Conservation (phyloP, 2,888 invertebrate genomes). For the Plebejus anna region DNA sequence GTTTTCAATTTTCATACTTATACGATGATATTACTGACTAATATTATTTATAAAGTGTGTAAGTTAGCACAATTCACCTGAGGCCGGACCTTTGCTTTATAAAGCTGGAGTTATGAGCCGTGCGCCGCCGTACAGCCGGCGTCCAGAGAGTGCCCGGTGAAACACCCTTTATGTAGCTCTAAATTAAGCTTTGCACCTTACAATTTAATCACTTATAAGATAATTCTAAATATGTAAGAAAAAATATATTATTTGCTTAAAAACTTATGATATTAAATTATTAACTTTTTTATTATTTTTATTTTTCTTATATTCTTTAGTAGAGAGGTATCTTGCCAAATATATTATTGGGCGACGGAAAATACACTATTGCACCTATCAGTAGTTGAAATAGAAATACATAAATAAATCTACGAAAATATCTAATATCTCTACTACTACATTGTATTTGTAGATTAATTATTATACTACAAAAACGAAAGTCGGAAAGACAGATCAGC, state of each 20-base stretch:
- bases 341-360: too few relatives aligned
- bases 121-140: neutral
- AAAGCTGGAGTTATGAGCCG: slow-evolving; percentile 7
- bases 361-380: too few relatives aligned
- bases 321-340: too few relatives aligned
- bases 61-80: neutral
- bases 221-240: too few relatives aligned
- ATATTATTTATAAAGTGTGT: neutral
- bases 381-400: too few relatives aligned
- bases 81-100: neutral
- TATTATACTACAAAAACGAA: neutral
- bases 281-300: too few relatives aligned
- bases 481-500: neutral
- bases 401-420: too few relatives aligned
- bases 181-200: neutral
- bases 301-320: too few relatives aligned
- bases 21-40: neutral
- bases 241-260: too few relatives aligned
- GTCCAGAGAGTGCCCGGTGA: neutral
- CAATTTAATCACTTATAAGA: too few relatives aligned
- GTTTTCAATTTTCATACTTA: neutral
- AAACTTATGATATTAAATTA: too few relatives aligned
- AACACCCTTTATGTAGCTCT: neutral
- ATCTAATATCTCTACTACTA: too few relatives aligned
- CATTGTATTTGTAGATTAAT: neutral